Evolutionary conservation across 2,888 invertebrate genomes (phyloP).

Genomic region (Hesperia comma): DNA sequence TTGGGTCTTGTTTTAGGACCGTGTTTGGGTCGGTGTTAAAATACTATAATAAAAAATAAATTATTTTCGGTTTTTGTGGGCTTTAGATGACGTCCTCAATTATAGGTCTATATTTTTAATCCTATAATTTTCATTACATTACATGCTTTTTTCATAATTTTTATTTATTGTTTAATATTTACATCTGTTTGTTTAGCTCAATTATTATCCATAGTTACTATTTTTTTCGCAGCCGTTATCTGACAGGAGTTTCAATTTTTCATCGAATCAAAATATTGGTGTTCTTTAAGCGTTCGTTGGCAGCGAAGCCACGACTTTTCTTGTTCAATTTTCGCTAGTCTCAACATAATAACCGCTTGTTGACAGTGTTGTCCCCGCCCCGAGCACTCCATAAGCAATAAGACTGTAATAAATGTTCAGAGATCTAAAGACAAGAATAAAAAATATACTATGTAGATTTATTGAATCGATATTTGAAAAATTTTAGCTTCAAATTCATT

Average conservation of each 20-base stretch:
- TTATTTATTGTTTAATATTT: too few species aligned
- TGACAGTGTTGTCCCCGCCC: conserved; percentile 71
- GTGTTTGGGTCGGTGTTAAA: conserved; percentile 37
- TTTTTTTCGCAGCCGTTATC: background rate
- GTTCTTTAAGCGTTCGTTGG: conserved; percentile 47
- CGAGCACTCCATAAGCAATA: conserved; percentile 79
- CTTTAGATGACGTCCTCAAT: background rate
- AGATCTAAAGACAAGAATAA: conserved; percentile 74
- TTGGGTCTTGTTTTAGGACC: conserved; percentile 39
- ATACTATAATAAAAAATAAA: background rate
- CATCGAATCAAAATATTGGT: conserved; percentile 42
- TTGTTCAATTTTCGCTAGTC: conserved; percentile 77
- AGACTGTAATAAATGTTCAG: conserved; percentile 82
- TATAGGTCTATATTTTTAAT: too few species aligned
- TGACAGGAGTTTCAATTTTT: conserved; percentile 15
- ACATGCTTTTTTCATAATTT: too few species aligned
- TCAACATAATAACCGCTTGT: conserved; percentile 82
- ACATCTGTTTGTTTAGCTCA: background rate
- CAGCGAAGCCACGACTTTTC: conserved; percentile 67
- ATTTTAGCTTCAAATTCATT: conserved; percentile 65
- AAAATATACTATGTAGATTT: conserved; percentile 78
- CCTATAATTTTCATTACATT: too few species aligned
- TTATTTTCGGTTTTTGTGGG: background rate
- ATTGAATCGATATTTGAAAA: conserved; percentile 68
- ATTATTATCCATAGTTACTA: background rate